Conservation (phyloP, 2,797 vertebrate species). For the Apodemus agrarius region DNA sequence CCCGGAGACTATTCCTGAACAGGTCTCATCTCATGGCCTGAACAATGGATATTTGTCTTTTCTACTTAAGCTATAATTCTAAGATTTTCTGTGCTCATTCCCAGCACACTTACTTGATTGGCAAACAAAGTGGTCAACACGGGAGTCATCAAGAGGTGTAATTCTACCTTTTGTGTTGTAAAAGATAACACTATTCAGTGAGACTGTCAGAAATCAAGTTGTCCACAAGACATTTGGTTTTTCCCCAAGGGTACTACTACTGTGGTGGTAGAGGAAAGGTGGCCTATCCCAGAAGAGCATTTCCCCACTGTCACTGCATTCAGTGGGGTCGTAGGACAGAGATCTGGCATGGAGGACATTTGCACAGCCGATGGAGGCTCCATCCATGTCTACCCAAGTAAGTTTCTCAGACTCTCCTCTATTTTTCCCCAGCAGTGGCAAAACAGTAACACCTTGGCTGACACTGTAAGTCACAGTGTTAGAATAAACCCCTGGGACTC, state of each 20-base stretch:
- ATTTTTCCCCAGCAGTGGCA: background rate
- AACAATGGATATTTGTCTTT: conserved; percentile 6
- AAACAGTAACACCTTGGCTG: background rate
- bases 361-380: background rate
- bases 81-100: background rate
- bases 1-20: background rate
- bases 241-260: background rate
- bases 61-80: background rate
- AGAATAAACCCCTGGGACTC: background rate
- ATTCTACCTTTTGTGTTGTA: background rate
- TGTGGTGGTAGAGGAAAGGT: background rate
- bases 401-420: background rate
- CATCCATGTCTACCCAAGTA: too few relatives aligned
- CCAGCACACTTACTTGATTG: conserved; percentile 17
- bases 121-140: background rate
- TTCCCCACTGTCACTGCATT: background rate
- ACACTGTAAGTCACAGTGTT: background rate
- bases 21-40: background rate
- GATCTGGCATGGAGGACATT: background rate
- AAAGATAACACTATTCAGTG: background rate
- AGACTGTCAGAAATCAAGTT: conserved; percentile 8
- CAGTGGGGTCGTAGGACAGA: background rate
- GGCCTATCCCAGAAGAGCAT: background rate
- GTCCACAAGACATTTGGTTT: background rate
- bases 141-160: background rate